Evolutionary conservation across 1,140 invertebrate genomes (phyloP).

Genomic region (Pseudomyrmex sp.): DNA sequence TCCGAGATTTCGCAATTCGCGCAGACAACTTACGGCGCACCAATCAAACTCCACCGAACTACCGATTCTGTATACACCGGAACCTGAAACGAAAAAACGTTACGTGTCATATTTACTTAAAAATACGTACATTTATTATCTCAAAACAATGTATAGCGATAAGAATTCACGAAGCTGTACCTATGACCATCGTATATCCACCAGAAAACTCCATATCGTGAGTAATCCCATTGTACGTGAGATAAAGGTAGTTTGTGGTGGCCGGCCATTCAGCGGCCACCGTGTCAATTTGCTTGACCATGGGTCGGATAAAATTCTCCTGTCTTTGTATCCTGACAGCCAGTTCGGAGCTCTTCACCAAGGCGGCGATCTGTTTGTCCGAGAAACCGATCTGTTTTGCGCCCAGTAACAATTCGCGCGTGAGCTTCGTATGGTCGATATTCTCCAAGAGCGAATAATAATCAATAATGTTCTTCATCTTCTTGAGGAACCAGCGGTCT

Average conservation of each 20-base stretch:
- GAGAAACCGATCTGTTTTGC: slow-evolving; percentile 99
- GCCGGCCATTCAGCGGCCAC: slow-evolving; percentile 99
- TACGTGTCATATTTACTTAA: background rate
- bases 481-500: slow-evolving; percentile 98
- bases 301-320: slow-evolving; percentile 92
- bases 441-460: slow-evolving; percentile 89
- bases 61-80: slow-evolving; percentile 99
- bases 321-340: slow-evolving; percentile 91
- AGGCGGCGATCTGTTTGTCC: slow-evolving; percentile 97
- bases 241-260: slow-evolving; percentile 98
- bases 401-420: slow-evolving; percentile 88
- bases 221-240: slow-evolving; percentile 96
- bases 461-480: slow-evolving; percentile 96
- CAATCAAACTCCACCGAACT: slow-evolving; percentile 99
- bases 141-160: background rate
- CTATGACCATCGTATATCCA: slow-evolving; percentile 93
- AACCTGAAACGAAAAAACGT: slow-evolving; percentile 86
- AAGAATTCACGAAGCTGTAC: slow-evolving; percentile 74
- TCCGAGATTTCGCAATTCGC: slow-evolving; percentile 94
- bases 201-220: slow-evolving; percentile 95
- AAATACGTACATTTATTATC: background rate
- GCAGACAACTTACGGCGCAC: slow-evolving; percentile 98
- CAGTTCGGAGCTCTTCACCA: slow-evolving; percentile 94
- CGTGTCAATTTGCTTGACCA: slow-evolving; percentile 99
- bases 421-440: slow-evolving; percentile 86